Evolutionary conservation across 2,797 vertebrate genomes (phyloP), one percentile per base, ranked within the genome.

Genomic region (Eulemur coronatus): DNA sequence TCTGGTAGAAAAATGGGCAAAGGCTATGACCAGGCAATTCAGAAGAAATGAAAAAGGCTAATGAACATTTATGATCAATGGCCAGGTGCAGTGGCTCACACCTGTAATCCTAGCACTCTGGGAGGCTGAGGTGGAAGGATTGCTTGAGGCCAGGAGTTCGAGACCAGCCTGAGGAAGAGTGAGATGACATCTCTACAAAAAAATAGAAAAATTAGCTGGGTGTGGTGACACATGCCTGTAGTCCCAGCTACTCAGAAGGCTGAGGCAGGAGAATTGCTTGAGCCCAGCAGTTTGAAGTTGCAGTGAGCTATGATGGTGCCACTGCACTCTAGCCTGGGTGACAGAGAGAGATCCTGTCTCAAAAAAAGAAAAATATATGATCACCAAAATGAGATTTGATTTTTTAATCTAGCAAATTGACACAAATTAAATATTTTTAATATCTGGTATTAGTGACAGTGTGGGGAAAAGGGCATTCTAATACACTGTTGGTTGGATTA

Each of bases 321-420:
- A 65, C 33, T 18, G 33, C 7, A 65, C 33, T 18, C 63, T 65
- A 65, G 33, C 33, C 59, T 33, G 12, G 57, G 57, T 28, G 24
- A 59, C 24, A 59, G 24, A 59, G 57, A 59, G 59, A 63, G 59
- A 7, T 5, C 5, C 28, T 63, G 59, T 63, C 59, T 63, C 28
- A 63, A 63, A 15, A 63, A 14, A 63, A 30, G 5, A 63, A 63
- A 63, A 30, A 72, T 14, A 50, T 35, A 11, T 33, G 24, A 80
- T 73, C 28, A 85, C 33, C 61, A 26, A 92, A 94, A 79, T 73
- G 28, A 78, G 79, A 79, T 48, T 46, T 75, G 2, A 57, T 52
- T 81, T 93, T 65, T 94, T 55, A 38, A 92, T 43, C 41, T 87
- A 96, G 70, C 30, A 43, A 91, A 88, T n/a, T 72, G 30, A 10